A percentile compares a stretch with the other conserved stretches of the same genome.
phyloP scores from a whole-genome alignment of 2,888 invertebrate genomes.

The Holacanthella duospinosa region DNA sequence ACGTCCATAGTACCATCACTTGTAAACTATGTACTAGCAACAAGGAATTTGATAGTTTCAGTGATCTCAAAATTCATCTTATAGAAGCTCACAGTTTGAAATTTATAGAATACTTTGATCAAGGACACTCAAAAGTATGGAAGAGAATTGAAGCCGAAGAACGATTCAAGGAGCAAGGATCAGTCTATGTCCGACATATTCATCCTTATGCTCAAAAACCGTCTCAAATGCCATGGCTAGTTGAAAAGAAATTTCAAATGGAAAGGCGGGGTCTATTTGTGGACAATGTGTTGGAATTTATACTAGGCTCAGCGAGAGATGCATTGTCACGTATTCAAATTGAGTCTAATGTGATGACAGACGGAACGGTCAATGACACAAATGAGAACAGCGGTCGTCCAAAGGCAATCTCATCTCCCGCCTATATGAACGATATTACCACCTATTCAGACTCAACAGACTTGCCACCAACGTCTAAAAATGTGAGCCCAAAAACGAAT shows the following conservation, averaged over 20 bases:
- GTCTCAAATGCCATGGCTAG: neutral
- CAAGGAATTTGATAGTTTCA: neutral
- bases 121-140: neutral
- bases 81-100: neutral
- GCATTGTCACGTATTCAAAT: too few species aligned
- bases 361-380: neutral
- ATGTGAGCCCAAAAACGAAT: too few species aligned
- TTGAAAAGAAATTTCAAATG: neutral
- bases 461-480: too few species aligned
- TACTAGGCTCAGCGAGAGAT: too few species aligned
- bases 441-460: too few species aligned
- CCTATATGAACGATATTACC: too few species aligned
- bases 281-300: too few species aligned
- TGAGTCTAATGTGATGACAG: neutral
- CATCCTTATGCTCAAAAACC: slow-evolving; percentile 10
- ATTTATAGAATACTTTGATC: neutral
- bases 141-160: neutral
- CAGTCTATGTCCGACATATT: neutral
- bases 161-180: neutral
- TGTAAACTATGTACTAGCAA: neutral
- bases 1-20: slow-evolving; percentile 16
- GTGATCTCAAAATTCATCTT: neutral
- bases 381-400: too few species aligned
- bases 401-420: too few species aligned
- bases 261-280: neutral